A percentile compares a stretch with the other conserved stretches of the same genome.
phyloP scores from a whole-genome alignment of 2,888 invertebrate genomes.

The Lucinisca nassula region DNA sequence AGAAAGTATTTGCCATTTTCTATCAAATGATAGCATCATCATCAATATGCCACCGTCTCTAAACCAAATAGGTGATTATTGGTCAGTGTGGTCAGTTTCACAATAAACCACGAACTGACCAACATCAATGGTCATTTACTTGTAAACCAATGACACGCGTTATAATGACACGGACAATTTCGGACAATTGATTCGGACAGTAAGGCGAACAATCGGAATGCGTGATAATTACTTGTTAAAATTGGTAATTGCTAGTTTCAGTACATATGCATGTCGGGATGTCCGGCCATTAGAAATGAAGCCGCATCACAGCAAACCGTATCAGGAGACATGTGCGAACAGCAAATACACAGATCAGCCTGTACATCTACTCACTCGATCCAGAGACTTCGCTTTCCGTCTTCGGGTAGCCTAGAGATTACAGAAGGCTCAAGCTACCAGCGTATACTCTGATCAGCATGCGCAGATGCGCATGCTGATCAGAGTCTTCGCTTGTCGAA shows the following conservation, averaged over 20 bases:
- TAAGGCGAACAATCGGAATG: neutral
- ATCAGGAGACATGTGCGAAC: too few species aligned
- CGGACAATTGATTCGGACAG: slow-evolving; percentile 8
- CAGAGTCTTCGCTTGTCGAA: too few species aligned
- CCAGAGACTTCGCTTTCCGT: too few species aligned
- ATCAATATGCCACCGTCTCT: neutral
- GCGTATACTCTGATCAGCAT: too few species aligned
- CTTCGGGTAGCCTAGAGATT: too few species aligned
- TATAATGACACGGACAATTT: slow-evolving; percentile 13
- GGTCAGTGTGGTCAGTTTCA: neutral
- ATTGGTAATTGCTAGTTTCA: neutral
- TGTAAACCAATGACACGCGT: slow-evolving; percentile 5
- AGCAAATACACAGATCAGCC: too few species aligned
- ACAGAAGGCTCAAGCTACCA: too few species aligned
- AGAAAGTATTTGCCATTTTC: slow-evolving; percentile 2
- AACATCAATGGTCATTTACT: neutral
- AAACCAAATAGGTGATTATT: neutral
- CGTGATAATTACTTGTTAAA: slow-evolving; percentile 11
- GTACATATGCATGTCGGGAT: neutral
- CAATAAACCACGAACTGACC: slow-evolving; percentile 12
- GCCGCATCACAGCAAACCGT: too few species aligned
- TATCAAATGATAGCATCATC: slow-evolving; percentile 1
- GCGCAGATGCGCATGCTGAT: too few species aligned
- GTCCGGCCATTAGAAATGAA: neutral
- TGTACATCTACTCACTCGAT: too few species aligned